Conservation (phyloP, 2,797 vertebrate genomes). For the Eospalax fontanierii region DNA sequence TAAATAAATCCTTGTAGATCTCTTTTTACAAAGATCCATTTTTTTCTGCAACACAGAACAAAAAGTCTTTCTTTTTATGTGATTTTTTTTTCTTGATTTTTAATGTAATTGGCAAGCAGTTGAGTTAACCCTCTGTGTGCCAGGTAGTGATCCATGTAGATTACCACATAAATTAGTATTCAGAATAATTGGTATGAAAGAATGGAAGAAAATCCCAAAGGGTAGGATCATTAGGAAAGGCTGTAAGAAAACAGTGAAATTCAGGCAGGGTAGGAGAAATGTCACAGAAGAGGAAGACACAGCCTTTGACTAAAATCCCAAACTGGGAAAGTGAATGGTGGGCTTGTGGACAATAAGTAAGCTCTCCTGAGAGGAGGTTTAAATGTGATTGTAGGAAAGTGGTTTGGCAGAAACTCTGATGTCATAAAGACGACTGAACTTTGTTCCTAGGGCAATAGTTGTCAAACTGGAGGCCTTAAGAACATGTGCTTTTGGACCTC, state of each 20-base stretch:
- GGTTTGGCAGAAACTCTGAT: background rate
- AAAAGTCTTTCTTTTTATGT: background rate
- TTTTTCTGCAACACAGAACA: background rate
- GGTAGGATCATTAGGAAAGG: background rate
- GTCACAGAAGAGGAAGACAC: background rate
- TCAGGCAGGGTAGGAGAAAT: background rate
- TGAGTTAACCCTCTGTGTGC: background rate
- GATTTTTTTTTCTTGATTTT: slow-evolving; percentile 24
- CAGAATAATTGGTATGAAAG: slow-evolving; percentile 57
- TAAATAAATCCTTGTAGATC: background rate
- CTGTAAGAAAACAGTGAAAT: slow-evolving; percentile 37
- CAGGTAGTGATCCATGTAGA: slow-evolving; percentile 12
- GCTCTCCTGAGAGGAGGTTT: background rate
- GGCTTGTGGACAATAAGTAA: background rate
- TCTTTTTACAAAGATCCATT: background rate
- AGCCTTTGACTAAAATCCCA: background rate
- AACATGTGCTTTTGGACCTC: no score
- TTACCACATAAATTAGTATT: background rate
- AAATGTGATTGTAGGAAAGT: background rate
- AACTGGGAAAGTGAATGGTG: background rate
- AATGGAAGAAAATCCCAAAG: background rate
- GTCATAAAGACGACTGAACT: background rate
- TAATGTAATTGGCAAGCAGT: background rate
- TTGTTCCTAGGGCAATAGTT: background rate
- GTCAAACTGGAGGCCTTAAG: background rate